Conservation (phyloP, 1,140 invertebrate species). For the Fopius arisanus region DNA sequence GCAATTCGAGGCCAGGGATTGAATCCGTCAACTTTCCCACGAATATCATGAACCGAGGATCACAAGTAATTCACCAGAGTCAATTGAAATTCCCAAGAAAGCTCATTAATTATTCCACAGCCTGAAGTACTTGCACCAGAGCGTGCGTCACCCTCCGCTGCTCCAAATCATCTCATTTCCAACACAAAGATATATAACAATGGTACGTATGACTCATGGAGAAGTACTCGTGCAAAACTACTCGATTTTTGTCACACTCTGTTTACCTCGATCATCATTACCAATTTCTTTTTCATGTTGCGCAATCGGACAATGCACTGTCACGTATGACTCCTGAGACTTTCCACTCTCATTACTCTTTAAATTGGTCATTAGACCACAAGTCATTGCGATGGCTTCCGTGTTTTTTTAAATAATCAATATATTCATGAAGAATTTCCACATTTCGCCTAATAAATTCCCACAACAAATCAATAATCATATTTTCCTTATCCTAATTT, state of each 20-base stretch:
- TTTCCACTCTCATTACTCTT: background rate
- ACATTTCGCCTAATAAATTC: no score
- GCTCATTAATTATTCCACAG: no score
- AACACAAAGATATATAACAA: background rate
- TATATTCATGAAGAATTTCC: no score
- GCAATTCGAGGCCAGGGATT: background rate
- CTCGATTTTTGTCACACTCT: background rate
- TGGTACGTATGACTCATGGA: background rate
- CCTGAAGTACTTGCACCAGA: background rate
- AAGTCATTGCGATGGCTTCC: no score
- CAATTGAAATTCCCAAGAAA: no score
- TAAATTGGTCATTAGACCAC: background rate
- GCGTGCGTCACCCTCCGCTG: background rate
- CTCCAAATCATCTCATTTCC: background rate
- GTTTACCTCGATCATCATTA: background rate
- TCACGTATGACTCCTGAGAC: background rate
- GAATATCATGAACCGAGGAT: constrained; percentile 5
- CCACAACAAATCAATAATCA: no score
- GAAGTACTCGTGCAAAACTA: background rate
- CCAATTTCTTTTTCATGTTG: background rate
- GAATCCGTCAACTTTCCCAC: constrained; percentile 17
- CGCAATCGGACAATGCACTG: background rate
- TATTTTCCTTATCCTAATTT: no score
- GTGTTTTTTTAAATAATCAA: no score
- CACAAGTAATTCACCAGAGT: no score